Evolutionary conservation across 2,888 invertebrate species (phyloP), one percentile per base, ranked within the genome.

Genomic region (Aleiodes alternator): DNA sequence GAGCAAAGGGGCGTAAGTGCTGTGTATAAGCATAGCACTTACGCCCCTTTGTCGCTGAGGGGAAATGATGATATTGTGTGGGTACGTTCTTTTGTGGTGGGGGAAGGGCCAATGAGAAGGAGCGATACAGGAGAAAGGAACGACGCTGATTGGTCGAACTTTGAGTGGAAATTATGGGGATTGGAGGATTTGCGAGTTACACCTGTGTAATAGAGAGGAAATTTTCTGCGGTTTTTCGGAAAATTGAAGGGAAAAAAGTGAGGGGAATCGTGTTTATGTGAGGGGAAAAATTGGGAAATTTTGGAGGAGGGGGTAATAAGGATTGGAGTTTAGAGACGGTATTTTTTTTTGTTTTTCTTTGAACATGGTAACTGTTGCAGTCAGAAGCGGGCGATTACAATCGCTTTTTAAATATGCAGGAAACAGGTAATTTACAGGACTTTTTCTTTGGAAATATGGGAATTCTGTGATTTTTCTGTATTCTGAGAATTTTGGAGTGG

Each of bases 141-240:
- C 38, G 38, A 61, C 11, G 14, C n/a, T 43, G 11, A 64, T 64
- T 64, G 64, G 48, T 14, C 11, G 64, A 64, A 55, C 14, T 16
- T 9, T n/a, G 34, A 16, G 48, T 16, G 5, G 6, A 43, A 64
- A 16, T 64, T 16, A 48, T 16, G 43, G 64, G 23, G 43, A 64
- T 64, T 64, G n/a, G 64, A 48, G 11, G 23, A 23, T 23, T 23
- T 23, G 23, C 1, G 2, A 23, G 23, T 2, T 43, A 0, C 9
- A 43, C 43, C 7, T 7, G 43, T 43, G 43, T 6, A 34, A 6
- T 43, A 7, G 9, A 43, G 3, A 8, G 9, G 43, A 34, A 34
- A 43, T 43, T 43, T 43, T 11, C 7, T 9, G 43, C 7, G 23
- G 34, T 64, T 64, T 64, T 64, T 43, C 14, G 43, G 38, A 43